Evolutionary conservation across 92 coral and sea anemone genomes (phyloP).

Genomic region (Epizoanthus illoricatus): DNA sequence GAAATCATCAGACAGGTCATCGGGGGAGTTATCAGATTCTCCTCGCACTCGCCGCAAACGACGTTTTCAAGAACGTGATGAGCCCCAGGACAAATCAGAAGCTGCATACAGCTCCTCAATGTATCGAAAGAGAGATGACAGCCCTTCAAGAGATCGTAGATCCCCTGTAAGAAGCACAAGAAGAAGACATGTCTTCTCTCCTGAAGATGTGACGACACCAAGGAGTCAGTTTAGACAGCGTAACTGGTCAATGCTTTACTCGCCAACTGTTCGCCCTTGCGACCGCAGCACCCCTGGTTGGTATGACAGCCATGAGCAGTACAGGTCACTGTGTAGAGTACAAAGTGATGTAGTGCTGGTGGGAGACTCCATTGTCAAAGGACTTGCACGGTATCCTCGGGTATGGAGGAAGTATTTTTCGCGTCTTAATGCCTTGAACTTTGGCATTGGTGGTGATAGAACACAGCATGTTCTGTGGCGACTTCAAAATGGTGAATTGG

Average conservation of each 20-base stretch:
- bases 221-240: constrained; percentile 31
- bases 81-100: constrained; percentile 7
- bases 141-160: neutral
- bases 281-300: constrained; percentile 87
- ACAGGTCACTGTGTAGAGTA: constrained; percentile 49
- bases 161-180: neutral
- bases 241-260: constrained; percentile 33
- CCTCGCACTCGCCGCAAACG: constrained; percentile 8
- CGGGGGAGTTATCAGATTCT: constrained; percentile 36
- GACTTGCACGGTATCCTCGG: constrained; percentile 83
- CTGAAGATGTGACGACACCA: constrained; percentile 29
- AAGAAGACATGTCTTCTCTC: constrained; percentile 24
- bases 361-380: constrained; percentile 92
- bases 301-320: constrained; percentile 67
- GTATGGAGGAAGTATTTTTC: constrained; percentile 85
- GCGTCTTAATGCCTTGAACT: constrained; percentile 73
- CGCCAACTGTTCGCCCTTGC: constrained; percentile 64
- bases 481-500: constrained; percentile 86
- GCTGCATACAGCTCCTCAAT: constrained; percentile 26
- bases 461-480: constrained; percentile 98
- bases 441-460: constrained; percentile 95
- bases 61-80: constrained; percentile 33
- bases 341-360: constrained; percentile 66
- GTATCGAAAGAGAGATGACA: constrained; percentile 18
- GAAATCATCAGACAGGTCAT: constrained; percentile 11